Evolutionary conservation across 2,797 vertebrate genomes (phyloP).

Genomic region (Megaceryle alcyon): DNA sequence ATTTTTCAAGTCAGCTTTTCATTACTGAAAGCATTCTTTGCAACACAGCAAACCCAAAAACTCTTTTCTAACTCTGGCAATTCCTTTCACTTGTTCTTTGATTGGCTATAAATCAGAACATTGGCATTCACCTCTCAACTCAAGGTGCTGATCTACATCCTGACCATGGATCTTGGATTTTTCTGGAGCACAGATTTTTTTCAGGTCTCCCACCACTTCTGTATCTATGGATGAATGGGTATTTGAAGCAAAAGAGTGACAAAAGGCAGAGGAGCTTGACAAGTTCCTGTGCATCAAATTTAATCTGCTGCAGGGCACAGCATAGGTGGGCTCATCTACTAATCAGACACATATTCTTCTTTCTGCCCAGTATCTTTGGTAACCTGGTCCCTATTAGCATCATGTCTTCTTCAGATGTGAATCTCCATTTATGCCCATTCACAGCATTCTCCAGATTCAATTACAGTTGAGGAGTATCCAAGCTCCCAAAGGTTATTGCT

Average conservation of each 20-base stretch:
- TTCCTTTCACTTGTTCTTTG: not conserved
- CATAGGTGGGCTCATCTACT: not conserved
- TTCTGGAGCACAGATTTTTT: not conserved
- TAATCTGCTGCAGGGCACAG: not conserved
- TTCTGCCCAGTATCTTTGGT: not conserved
- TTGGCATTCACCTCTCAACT: not conserved
- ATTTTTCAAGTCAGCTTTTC: conserved; percentile 52
- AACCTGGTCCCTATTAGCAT: not conserved
- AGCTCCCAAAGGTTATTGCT: not conserved
- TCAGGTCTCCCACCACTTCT: not conserved
- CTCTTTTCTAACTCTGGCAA: not conserved
- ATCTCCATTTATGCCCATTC: not conserved
- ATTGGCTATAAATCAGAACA: not conserved
- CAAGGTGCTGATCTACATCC: not conserved
- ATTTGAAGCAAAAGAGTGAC: not conserved
- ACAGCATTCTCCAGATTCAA: not conserved
- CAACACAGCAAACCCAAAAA: not conserved
- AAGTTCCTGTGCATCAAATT: not conserved
- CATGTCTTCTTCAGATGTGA: not conserved
- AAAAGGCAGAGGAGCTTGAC: not conserved
- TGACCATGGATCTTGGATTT: not conserved
- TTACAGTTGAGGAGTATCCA: not conserved
- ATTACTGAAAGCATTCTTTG: conserved; percentile 10
- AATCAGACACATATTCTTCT: not conserved
- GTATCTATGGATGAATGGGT: not conserved